Conservation (phyloP, 2,113 vertebrate genomes). For the Tachuris rubrigastra region DNA sequence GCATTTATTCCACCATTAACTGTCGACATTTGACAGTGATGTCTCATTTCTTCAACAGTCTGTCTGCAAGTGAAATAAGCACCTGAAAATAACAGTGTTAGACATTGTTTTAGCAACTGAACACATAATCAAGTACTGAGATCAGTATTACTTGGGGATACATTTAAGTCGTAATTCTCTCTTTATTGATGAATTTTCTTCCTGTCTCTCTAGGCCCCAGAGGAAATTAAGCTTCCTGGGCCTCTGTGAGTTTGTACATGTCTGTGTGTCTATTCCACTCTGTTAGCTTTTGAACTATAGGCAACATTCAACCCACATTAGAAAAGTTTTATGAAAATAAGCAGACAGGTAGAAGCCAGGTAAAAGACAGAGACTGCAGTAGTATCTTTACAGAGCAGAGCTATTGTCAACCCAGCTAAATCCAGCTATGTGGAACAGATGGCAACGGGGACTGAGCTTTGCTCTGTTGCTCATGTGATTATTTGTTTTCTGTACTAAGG, state of each 20-base stretch:
- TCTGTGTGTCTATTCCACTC: neutral
- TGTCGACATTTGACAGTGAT: neutral
- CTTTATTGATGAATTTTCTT: neutral
- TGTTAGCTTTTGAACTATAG: neutral
- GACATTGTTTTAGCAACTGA: neutral
- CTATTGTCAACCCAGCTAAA: neutral
- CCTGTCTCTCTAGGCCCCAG: neutral
- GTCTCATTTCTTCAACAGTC: neutral
- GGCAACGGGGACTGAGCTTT: neutral
- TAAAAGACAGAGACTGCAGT: neutral
- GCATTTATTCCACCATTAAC: neutral
- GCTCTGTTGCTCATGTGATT: neutral
- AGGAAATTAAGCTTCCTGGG: neutral
- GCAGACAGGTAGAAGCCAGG: neutral
- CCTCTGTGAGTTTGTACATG: neutral
- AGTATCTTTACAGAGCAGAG: neutral
- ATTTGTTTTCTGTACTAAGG: conserved; percentile 1
- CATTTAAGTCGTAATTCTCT: neutral
- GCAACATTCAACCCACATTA: neutral
- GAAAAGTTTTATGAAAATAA: neutral
- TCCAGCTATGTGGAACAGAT: neutral
- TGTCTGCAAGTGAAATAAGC: neutral
- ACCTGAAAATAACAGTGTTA: neutral
- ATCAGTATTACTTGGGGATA: neutral
- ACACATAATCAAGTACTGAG: neutral